Conservation (phyloP, 2,113 vertebrate genomes). For the Oreochromis aureus region DNA sequence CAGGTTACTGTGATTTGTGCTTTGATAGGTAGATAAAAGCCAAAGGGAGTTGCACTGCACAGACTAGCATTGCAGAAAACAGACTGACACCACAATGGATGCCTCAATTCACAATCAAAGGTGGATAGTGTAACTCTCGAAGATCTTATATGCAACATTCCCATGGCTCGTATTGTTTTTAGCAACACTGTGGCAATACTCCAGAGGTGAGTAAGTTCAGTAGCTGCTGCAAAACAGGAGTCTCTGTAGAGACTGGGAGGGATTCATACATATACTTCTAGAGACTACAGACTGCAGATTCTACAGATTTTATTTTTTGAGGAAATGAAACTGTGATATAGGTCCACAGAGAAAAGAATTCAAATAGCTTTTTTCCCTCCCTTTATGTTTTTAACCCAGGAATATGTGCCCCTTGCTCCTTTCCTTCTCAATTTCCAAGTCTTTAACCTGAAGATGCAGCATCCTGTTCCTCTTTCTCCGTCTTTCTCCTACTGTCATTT, state of each 20-base stretch:
- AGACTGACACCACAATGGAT: not conserved
- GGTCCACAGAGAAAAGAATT: not conserved
- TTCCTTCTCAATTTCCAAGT: not conserved
- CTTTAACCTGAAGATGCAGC: not conserved
- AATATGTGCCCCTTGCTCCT: not conserved
- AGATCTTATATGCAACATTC: not conserved
- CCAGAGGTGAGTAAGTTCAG: slow-evolving; percentile 15
- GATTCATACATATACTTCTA: slow-evolving; percentile 14
- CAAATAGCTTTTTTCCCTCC: not conserved
- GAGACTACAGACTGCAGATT: slow-evolving; percentile 9
- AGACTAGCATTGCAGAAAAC: not conserved
- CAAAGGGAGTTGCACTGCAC: not conserved
- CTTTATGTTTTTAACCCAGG: not conserved
- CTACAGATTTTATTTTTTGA: slow-evolving; percentile 19
- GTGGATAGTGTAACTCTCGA: not conserved
- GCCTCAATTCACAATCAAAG: slow-evolving; percentile 3
- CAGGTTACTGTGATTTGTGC: slow-evolving; percentile 4
- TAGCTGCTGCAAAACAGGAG: not conserved
- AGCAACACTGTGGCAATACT: slow-evolving; percentile 7
- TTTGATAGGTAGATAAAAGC: not conserved
- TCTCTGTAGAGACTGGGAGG: not conserved
- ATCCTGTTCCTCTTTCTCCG: not conserved
- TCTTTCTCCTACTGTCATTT: not conserved
- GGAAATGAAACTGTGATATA: slow-evolving; percentile 35
- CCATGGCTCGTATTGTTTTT: slow-evolving; percentile 4